Percentiles rank a stretch among this genome's conserved stretches.
phyloP scores from a whole-genome alignment of 2,888 invertebrate genomes.

The Masnerella sp. region DNA sequence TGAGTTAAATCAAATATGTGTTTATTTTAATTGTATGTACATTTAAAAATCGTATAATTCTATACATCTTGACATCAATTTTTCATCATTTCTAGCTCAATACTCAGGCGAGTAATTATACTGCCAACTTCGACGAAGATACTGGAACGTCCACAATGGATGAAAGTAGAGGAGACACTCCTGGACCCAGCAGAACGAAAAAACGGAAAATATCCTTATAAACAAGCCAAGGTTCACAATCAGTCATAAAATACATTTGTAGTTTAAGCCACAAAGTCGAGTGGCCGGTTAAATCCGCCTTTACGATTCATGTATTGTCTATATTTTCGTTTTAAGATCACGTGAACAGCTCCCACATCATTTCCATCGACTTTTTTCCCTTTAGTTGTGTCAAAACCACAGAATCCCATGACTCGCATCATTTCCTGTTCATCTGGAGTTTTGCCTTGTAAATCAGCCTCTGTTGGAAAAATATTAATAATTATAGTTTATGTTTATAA shows the following conservation, averaged over 20 bases:
- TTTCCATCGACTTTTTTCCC: constrained; percentile 97
- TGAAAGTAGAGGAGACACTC: background rate
- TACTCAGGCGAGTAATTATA: constrained; percentile 18
- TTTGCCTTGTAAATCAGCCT: constrained; percentile 93
- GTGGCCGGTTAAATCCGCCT: constrained; percentile 98
- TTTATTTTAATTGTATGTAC: constrained; percentile 1
- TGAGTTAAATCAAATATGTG: constrained; percentile 56
- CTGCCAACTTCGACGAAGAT: too few relatives aligned
- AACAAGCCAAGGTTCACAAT: too few relatives aligned
- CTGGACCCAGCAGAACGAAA: background rate
- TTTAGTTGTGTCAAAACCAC: constrained; percentile 96
- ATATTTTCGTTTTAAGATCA: constrained; percentile 96
- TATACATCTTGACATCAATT: background rate
- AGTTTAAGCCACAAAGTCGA: constrained; percentile 95
- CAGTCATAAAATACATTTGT: too few relatives aligned
- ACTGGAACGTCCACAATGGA: too few relatives aligned
- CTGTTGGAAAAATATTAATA: constrained; percentile 71
- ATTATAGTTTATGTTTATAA: background rate
- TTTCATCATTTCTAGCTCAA: constrained; percentile 19
- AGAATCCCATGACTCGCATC: constrained; percentile 98
- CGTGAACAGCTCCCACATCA: constrained; percentile 95
- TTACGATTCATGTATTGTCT: constrained; percentile 99
- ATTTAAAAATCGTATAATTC: background rate
- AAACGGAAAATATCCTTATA: constrained; percentile 11
- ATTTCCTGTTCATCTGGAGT: constrained; percentile 95